Evolutionary conservation across 1,140 invertebrate genomes (phyloP).

Genomic region (Macrostomum lignano): DNA sequence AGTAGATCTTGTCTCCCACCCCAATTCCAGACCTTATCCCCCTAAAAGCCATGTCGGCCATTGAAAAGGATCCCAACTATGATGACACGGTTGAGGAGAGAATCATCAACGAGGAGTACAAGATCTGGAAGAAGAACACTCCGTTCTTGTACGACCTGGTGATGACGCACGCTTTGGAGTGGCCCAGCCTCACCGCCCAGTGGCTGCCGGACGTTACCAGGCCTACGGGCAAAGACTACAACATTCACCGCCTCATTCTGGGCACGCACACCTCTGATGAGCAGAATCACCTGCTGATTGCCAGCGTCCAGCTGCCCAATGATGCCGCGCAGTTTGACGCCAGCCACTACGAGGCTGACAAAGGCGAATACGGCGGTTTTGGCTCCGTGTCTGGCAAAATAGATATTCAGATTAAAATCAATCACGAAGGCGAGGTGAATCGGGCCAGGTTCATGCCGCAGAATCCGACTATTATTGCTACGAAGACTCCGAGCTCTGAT

Average conservation of each 20-base stretch:
- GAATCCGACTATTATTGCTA: constrained; percentile 93
- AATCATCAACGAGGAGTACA: constrained; percentile 98
- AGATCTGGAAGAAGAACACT: constrained; percentile 34
- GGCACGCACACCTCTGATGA: constrained; percentile 99
- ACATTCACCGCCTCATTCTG: constrained; percentile 78
- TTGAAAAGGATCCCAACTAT: too few species aligned
- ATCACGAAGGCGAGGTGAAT: constrained; percentile 98
- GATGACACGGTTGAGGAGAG: constrained; percentile 39
- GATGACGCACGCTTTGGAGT: constrained; percentile 30
- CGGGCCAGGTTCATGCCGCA: constrained; percentile 96
- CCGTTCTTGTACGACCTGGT: constrained; percentile 30
- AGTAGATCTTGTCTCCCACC: too few species aligned
- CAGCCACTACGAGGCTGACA: constrained; percentile 92
- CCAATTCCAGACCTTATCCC: too few species aligned
- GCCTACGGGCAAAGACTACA: constrained; percentile 91
- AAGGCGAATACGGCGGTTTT: constrained; percentile 96
- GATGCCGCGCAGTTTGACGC: constrained; percentile 97
- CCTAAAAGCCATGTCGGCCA: too few species aligned
- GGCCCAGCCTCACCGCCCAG: constrained; percentile 67
- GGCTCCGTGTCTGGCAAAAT: constrained; percentile 96
- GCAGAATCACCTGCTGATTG: constrained; percentile 93
- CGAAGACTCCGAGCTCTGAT: constrained; percentile 94
- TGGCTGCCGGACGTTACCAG: constrained; percentile 94
- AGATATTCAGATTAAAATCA: constrained; percentile 98
- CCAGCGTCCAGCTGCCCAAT: constrained; percentile 86